Evolutionary conservation across 2,888 invertebrate genomes (phyloP), one percentile per base, ranked within the genome.

Genomic region (Hoplodrina ambigua): DNA sequence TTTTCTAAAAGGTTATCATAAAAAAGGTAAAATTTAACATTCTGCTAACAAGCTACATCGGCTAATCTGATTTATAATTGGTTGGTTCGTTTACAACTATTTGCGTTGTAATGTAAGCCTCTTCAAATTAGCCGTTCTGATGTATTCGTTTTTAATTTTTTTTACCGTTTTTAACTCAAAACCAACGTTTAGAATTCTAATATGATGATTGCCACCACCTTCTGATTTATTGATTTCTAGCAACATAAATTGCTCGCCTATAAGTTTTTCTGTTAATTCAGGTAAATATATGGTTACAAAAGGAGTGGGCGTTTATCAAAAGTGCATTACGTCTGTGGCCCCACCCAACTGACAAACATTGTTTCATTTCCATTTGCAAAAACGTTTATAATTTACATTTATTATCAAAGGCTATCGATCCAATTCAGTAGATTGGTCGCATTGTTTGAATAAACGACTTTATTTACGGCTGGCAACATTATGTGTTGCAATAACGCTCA

Each of bases 401-500:
- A 58, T 58, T 52, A 53, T 33, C 74, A 53, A 73, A 62, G 54
- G 52, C 30, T 30, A 55, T 64, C 63, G 74, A 73, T 68, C 55
- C 58, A 69, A 69, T 78, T 55, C 57, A 49, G 61, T 62, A 37
- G n/a, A 80, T 80, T 77, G 69, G 61, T 69, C 64, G 17, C 61
- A 62, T 74, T 79, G 69, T 78, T 79, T 69, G 75, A 50, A 53
- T 25, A 59, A 78, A 80, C 62, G 44, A 62, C 59, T 30, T 83
- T 68, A 72, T 80, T 75, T 68, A 61, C 62, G n/a, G 37, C 46
- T 56, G 57, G 67, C 19, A 19, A 55, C 60, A 60, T 75, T 52
- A 66, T 52, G 59, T 69, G 19, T 54, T n/a, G 60, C 55, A 74
- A 67, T 82, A 75, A 72, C 64, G 46, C 63, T 68, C 58, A 67